Conservation (phyloP, 2,888 invertebrate species). For the Rhagonycha fulva region DNA sequence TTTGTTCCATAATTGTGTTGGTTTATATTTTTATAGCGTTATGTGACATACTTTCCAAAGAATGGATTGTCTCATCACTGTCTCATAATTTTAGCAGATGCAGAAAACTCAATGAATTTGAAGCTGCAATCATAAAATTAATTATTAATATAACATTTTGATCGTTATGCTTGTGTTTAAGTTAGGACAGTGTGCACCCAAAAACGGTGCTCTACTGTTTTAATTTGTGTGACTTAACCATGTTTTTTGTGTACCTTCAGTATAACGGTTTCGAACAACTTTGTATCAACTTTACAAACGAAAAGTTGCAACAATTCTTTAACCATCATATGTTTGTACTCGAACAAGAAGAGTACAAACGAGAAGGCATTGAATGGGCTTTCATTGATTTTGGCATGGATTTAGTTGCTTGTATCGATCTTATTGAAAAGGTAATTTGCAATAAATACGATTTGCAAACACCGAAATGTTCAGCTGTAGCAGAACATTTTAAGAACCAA, state of each 20-base stretch:
- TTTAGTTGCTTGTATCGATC: constrained; percentile 81
- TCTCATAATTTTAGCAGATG: background rate
- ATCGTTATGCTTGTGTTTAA: background rate
- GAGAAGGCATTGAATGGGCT: constrained; percentile 89
- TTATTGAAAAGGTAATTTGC: constrained; percentile 71
- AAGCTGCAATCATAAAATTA: background rate
- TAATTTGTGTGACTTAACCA: constrained; percentile 25
- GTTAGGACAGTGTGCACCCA: constrained; percentile 10
- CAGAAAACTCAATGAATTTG: background rate
- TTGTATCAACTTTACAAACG: constrained; percentile 94
- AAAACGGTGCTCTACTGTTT: constrained; percentile 18
- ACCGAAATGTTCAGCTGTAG: constrained; percentile 10
- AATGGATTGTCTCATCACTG: background rate
- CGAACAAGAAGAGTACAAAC: constrained; percentile 91
- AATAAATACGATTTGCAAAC: constrained; percentile 8
- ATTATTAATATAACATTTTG: background rate
- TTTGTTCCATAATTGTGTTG: background rate
- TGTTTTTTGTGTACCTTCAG: constrained; percentile 55
- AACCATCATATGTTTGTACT: constrained; percentile 94
- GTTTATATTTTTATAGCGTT: background rate
- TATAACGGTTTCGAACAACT: constrained; percentile 91
- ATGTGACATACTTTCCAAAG: background rate
- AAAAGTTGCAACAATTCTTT: constrained; percentile 93
- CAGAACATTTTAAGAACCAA: constrained; percentile 8
- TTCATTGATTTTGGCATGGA: constrained; percentile 95